These are phyloP conservation scores for Drosophila pectinifera DNA, from an alignment of 1,140 invertebrate genomes.

Conservation along the genomic window DNA sequence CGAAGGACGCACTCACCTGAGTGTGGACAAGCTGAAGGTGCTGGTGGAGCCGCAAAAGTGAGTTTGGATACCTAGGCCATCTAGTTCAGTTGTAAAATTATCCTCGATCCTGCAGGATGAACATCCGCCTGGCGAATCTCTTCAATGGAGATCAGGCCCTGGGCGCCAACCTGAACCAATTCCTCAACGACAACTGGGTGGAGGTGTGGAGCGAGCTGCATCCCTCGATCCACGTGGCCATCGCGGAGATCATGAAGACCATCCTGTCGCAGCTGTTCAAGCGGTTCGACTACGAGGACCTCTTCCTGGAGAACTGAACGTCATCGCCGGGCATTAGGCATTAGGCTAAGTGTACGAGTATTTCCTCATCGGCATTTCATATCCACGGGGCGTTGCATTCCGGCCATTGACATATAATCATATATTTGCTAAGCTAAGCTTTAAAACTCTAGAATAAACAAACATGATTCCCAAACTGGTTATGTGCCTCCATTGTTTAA, in stretches of 20 bases:
- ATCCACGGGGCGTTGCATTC: constrained; percentile 29
- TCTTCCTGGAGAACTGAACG: constrained; percentile 66
- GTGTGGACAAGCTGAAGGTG: constrained; percentile 79
- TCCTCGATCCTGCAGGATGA: constrained; percentile 84
- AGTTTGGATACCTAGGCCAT: constrained; percentile 5
- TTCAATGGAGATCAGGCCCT: constrained; percentile 89
- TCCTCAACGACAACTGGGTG: constrained; percentile 88
- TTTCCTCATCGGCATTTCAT: constrained; percentile 45
- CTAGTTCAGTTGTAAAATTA: background rate
- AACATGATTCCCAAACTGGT: constrained; percentile 46
- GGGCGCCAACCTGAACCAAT: constrained; percentile 87
- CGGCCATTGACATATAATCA: constrained; percentile 45
- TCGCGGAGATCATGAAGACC: constrained; percentile 86
- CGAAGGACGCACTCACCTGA: constrained; percentile 68
- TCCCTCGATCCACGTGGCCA: constrained; percentile 86
- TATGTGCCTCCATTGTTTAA: constrained; percentile 35
- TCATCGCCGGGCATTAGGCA: background rate
- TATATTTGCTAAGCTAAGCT: constrained; percentile 58
- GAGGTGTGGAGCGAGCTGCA: constrained; percentile 87
- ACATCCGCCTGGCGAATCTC: constrained; percentile 88
- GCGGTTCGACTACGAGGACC: constrained; percentile 79
- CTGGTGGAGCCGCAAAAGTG: constrained; percentile 78
- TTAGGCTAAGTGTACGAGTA: constrained; percentile 73
- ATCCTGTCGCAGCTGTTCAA: constrained; percentile 83
- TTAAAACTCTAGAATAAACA: constrained; percentile 58